These are phyloP conservation scores for Aegithalos caudatus DNA, from an alignment of 2,113 vertebrate species.

Conservation along the genomic window DNA sequence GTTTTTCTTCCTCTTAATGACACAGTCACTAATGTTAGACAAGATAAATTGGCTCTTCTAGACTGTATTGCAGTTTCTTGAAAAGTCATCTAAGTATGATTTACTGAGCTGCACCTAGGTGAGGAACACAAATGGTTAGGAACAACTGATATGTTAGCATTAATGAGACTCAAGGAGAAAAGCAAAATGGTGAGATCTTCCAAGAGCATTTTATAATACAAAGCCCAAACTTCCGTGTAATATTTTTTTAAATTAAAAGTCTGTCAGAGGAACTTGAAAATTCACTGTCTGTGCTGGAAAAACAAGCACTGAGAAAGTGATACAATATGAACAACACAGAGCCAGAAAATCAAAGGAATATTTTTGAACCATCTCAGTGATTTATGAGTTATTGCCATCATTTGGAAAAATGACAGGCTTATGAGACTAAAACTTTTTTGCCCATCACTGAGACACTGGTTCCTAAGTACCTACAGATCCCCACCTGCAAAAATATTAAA, in stretches of 20 bases:
- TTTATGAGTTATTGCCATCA: not conserved
- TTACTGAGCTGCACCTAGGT: not conserved
- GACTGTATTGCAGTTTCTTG: not conserved
- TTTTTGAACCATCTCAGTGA: not conserved
- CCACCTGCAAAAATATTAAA: not conserved
- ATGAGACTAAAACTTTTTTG: not conserved
- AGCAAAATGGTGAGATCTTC: not conserved
- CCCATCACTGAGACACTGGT: not conserved
- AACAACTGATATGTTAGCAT: not conserved
- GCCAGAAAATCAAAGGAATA: not conserved
- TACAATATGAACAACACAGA: not conserved
- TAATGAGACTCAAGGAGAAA: not conserved
- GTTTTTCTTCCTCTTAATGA: not conserved
- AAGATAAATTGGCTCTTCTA: not conserved
- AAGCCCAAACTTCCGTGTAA: not conserved
- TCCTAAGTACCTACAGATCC: not conserved
- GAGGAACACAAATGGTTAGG: rapidly evolving
- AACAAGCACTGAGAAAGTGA: not conserved
- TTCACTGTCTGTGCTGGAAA: not conserved
- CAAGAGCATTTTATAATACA: not conserved
- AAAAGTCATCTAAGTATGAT: not conserved
- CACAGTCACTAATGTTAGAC: not conserved
- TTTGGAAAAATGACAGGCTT: not conserved
- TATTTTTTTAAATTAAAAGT: not conserved
- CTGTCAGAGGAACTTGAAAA: not conserved